phyloP scores from a whole-genome alignment of 2,113 vertebrate genomes.

The Pelobates fuscus region DNA sequence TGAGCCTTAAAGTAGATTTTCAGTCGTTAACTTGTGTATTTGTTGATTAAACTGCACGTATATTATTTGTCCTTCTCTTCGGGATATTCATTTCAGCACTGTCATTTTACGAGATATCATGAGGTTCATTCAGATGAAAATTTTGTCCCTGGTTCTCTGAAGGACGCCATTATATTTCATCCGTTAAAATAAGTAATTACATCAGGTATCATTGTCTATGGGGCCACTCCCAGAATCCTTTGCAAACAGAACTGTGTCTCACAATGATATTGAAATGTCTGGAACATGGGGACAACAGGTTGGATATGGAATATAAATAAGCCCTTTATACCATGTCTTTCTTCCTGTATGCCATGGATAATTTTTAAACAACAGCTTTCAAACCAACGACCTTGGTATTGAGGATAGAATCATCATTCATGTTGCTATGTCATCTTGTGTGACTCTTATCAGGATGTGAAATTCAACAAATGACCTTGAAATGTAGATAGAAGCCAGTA shows the following conservation, averaged over 20 bases:
- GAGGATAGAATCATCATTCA: constrained; percentile 45
- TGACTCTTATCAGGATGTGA: constrained; percentile 25
- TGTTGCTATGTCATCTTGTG: constrained; percentile 7
- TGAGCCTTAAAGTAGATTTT: too few relatives aligned
- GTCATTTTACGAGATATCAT: neutral
- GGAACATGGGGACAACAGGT: constrained; percentile 33
- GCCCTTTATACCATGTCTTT: constrained; percentile 1
- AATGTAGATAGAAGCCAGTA: constrained; percentile 5
- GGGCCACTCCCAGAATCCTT: constrained; percentile 33
- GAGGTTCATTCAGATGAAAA: neutral
- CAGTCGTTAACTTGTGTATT: too few relatives aligned
- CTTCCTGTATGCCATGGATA: constrained; percentile 4
- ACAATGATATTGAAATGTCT: constrained; percentile 41
- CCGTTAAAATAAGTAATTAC: constrained; percentile 21
- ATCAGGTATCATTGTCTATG: constrained; percentile 10
- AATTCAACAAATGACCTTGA: constrained; percentile 48
- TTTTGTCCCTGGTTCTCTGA: neutral
- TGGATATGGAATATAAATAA: constrained; percentile 43
- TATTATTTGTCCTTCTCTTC: too few relatives aligned
- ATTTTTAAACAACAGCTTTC: constrained; percentile 44
- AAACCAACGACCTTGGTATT: constrained; percentile 39
- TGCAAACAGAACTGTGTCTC: constrained; percentile 5
- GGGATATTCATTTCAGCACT: neutral
- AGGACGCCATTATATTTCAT: neutral
- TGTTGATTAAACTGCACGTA: too few relatives aligned